Evolutionary conservation across 2,888 invertebrate genomes (phyloP).

Genomic region (Polia nebulosa): DNA sequence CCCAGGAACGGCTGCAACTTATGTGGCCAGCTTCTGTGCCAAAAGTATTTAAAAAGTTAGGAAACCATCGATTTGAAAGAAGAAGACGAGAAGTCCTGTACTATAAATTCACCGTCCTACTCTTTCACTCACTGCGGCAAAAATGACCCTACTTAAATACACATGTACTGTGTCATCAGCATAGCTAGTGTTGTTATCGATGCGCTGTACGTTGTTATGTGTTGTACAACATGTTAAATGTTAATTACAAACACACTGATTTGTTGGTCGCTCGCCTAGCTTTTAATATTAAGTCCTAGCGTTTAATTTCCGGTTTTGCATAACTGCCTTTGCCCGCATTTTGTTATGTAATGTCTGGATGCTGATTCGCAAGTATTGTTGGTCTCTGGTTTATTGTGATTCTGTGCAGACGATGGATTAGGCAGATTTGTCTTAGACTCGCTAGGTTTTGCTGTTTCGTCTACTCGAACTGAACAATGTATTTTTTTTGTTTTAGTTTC

Average conservation of each 20-base stretch:
- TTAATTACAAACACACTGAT: conserved; percentile 67
- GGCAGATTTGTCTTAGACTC: background rate
- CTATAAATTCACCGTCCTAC: too few relatives aligned
- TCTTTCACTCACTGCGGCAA: too few relatives aligned
- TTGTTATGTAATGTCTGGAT: conserved; percentile 34
- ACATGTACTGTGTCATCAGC: conserved; percentile 25
- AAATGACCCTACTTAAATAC: conserved; percentile 27
- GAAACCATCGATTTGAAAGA: too few relatives aligned
- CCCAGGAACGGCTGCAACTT: too few relatives aligned
- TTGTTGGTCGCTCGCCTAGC: conserved; percentile 48
- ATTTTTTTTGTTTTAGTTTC: too few relatives aligned
- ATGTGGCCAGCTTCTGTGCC: too few relatives aligned
- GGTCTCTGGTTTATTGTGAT: conserved; percentile 5
- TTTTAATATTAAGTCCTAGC: conserved; percentile 53
- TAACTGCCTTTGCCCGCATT: conserved; percentile 15
- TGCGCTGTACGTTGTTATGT: conserved; percentile 54
- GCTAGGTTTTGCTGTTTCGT: too few relatives aligned
- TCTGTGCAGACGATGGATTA: conserved; percentile 9
- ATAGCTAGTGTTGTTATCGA: conserved; percentile 53
- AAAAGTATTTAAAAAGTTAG: too few relatives aligned
- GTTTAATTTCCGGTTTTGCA: conserved; percentile 59
- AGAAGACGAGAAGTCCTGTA: too few relatives aligned
- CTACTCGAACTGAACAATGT: too few relatives aligned
- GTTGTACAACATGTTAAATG: conserved; percentile 66
- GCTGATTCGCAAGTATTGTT: conserved; percentile 51